Percentiles rank a stretch among this genome's conserved stretches.
phyloP scores from a whole-genome alignment of 2,113 vertebrate species.

The Clarias gariepinus region DNA sequence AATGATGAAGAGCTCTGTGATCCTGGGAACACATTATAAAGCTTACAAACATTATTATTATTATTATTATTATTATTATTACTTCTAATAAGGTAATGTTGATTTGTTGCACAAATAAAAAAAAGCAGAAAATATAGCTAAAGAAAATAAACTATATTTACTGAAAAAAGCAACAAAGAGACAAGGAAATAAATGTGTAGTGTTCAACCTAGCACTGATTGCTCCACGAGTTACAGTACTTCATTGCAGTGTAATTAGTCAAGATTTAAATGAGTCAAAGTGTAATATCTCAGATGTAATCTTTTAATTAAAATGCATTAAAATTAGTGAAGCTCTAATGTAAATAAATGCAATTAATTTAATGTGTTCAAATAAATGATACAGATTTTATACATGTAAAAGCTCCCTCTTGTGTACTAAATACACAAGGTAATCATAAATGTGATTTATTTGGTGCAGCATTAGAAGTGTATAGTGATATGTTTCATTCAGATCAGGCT shows the following conservation, averaged over 20 bases:
- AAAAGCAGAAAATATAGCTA: too few species aligned
- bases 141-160: too few species aligned
- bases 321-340: neutral
- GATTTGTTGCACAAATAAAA: too few species aligned
- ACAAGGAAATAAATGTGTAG: too few species aligned
- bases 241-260: neutral
- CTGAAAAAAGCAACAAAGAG: too few species aligned
- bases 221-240: too few species aligned
- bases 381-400: neutral
- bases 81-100: too few species aligned
- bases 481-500: neutral
- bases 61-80: too few species aligned
- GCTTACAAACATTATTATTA: too few species aligned
- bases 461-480: neutral
- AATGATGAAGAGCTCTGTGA: too few species aligned
- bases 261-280: neutral
- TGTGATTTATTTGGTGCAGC: neutral
- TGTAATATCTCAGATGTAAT: neutral
- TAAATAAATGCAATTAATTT: neutral
- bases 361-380: neutral
- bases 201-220: too few species aligned
- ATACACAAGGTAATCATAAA: neutral
- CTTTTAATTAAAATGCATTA: neutral
- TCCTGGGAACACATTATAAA: too few species aligned
- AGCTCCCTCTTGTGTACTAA: neutral